Base-by-base conservation (phyloP, 2,113 vertebrate genomes). In the Petrocephalus zakoni region DNA sequence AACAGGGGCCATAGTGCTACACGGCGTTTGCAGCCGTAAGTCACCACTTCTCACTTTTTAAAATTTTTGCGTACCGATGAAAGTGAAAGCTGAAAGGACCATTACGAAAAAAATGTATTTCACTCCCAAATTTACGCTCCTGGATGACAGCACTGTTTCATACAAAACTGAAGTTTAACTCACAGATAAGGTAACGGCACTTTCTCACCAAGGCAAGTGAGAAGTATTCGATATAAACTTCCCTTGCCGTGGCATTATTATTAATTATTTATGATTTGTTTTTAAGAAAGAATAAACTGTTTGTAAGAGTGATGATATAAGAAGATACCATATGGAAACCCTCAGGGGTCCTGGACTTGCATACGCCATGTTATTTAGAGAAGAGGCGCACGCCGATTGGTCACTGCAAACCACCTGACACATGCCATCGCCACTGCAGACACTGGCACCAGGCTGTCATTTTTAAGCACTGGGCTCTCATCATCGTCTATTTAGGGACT, bases 401-500 rank as follows among this genome's bases (percentile, higher is more conserved):
- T 46, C 53, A 87, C 13, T 58, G 86, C 29, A 87, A 61, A 21
- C 37, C 55, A 46, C 17, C 21, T 61, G 53, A 87, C 37, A 87
- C 15, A 37, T 64, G 56, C 5, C 56, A 22, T 64, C 17, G 9
- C 86, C 58, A 19, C 8, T 17, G 19, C 17, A 87, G 42, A 87
- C 42, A 61, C 34, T 47, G 56, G 34, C 56, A 87, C 86, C 55
- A 61, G 29, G 56, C 86, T 87, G 86, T 64, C 86, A 64, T 58
- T 61, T 46, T 52, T 3, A 87, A 87, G 86, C 55, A 34, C 55
- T 11, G 21, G 55, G 29, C 37, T 87, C 56, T n/a, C 84, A 53
- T 53, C 86, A 87, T 46, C 42, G 56, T 87, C 86, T 87, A 64
- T 46, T 56, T 34, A 87, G 58, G 34, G 10, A 64, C 10, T 87